Percentiles rank a stretch among this genome's conserved stretches.
Conservation (phyloP, 1,140 invertebrate species). For the Drosophila arawakana region DNA sequence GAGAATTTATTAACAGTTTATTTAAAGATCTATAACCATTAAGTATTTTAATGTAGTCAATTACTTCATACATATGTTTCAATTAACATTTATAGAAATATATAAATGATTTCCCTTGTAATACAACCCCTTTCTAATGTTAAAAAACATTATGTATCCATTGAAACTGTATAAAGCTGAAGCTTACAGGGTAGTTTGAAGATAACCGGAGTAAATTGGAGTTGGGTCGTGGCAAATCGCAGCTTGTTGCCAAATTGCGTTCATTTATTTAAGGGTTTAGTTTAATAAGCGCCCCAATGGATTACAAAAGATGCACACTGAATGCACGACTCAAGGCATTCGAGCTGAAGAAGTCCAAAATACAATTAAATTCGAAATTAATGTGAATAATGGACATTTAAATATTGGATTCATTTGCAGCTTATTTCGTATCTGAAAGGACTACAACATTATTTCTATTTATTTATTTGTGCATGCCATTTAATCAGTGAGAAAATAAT, state of each 20-base stretch:
- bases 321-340: neutral
- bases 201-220: neutral
- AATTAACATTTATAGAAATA: too few relatives aligned
- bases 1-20: too few relatives aligned
- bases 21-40: too few relatives aligned
- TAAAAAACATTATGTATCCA: too few relatives aligned
- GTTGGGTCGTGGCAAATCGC: neutral
- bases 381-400: slow-evolving; percentile 1
- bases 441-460: neutral
- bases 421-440: neutral
- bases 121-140: too few relatives aligned
- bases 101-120: too few relatives aligned
- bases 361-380: slow-evolving; percentile 20
- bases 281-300: slow-evolving; percentile 13
- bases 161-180: neutral
- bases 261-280: slow-evolving; percentile 13
- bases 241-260: slow-evolving; percentile 2
- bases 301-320: slow-evolving; percentile 10
- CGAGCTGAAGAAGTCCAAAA: neutral
- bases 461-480: neutral
- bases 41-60: too few relatives aligned
- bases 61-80: too few relatives aligned
- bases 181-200: neutral
- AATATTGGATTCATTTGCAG: neutral
- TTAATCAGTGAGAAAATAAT: slow-evolving; percentile 22